phyloP scores from a whole-genome alignment of 1,140 invertebrate species.

The Diprion similis region DNA sequence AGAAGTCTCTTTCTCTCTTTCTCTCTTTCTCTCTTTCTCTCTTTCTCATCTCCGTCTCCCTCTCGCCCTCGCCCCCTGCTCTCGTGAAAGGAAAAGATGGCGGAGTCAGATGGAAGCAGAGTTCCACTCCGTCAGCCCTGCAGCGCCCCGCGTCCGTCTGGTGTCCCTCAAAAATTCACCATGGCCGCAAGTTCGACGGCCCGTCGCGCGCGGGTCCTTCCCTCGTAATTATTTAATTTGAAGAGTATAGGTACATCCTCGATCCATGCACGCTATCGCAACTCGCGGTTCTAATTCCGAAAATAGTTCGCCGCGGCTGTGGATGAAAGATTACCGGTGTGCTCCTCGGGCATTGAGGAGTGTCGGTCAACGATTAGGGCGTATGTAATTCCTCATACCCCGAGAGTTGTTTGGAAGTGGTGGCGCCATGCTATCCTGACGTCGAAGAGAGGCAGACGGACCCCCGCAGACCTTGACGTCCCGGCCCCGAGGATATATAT shows the following conservation, averaged over 20 bases:
- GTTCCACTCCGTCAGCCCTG: slow-evolving; percentile 23
- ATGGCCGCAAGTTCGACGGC: slow-evolving; percentile 44
- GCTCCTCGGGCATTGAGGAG: background rate
- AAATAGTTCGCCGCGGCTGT: background rate
- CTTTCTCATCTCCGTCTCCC: slow-evolving; percentile 8
- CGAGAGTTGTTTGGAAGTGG: background rate
- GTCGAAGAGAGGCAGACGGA: slow-evolving; percentile 37
- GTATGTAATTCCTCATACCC: background rate
- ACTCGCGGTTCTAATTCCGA: background rate
- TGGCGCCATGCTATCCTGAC: slow-evolving; percentile 26
- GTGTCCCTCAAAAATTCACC: slow-evolving; percentile 22
- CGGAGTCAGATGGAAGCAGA: background rate
- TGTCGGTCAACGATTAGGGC: background rate
- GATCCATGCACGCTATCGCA: background rate
- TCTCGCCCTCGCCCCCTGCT: background rate
- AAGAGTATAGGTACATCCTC: background rate
- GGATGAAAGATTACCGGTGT: background rate
- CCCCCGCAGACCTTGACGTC: slow-evolving; percentile 29
- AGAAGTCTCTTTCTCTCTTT: slow-evolving; percentile 18
- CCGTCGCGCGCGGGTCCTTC: slow-evolving; percentile 12
- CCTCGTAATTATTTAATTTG: no score
- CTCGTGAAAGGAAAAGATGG: background rate
- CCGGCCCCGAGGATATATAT: background rate
- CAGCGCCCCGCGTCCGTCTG: slow-evolving; percentile 29
- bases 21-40: slow-evolving; percentile 26